phyloP scores from a whole-genome alignment of 1,140 invertebrate genomes.

The Habropoda laboriosa region DNA sequence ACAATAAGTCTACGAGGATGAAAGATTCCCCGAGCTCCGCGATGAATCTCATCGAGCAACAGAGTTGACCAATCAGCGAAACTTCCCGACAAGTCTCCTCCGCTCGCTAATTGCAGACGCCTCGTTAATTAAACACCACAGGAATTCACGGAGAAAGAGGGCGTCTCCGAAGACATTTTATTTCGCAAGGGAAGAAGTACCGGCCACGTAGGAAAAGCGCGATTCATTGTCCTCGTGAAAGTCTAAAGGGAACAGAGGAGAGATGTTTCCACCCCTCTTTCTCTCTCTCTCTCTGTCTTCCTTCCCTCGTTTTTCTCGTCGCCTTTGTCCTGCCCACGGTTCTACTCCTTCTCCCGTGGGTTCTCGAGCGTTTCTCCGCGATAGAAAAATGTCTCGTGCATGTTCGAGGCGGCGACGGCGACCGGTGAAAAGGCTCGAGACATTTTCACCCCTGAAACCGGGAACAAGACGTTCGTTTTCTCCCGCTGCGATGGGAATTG shows the following conservation, averaged over 20 bases:
- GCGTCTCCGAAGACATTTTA: conserved; percentile 52
- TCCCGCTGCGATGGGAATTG: not conserved
- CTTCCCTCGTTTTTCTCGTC: conserved; percentile 15
- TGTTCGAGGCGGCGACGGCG: conserved; percentile 29
- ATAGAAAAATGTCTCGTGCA: conserved; percentile 58
- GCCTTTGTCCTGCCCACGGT: conserved; percentile 50
- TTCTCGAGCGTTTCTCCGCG: conserved; percentile 32
- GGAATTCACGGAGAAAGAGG: conserved; percentile 16
- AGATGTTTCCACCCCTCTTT: conserved; percentile 1
- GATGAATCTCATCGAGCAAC: not conserved
- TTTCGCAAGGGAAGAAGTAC: conserved; percentile 26
- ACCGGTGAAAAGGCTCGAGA: conserved; percentile 31
- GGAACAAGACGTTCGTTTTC: not conserved
- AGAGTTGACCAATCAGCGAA: conserved; percentile 31
- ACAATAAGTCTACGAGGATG: not conserved
- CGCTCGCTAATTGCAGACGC: conserved; percentile 23
- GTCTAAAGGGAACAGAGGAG: conserved; percentile 29
- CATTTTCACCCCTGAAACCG: conserved; percentile 1
- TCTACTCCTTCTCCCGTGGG: conserved; percentile 12
- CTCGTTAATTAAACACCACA: conserved; percentile 41
- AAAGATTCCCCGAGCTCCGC: not conserved
- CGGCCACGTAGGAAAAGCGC: conserved; percentile 42
- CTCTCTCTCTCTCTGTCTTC: conserved; percentile 2
- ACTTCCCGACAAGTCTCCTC: not conserved
- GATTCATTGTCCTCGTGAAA: conserved; percentile 59